phyloP scores from a whole-genome alignment of 1,140 invertebrate species.

The Drosophila grimshawi region DNA sequence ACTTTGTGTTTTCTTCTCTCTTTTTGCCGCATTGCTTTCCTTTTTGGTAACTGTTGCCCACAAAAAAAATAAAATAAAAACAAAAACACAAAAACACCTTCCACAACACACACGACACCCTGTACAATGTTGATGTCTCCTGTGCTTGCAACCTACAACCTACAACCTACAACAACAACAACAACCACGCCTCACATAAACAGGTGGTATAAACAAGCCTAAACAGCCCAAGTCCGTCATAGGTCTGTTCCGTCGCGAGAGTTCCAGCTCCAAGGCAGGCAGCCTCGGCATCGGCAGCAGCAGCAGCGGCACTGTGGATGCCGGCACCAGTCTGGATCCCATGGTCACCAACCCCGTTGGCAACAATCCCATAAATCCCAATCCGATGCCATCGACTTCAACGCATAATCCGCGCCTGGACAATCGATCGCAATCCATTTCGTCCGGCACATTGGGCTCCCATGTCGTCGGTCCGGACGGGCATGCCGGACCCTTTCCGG shows the following conservation, averaged over 20 bases:
- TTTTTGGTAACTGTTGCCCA: slow-evolving; percentile 73
- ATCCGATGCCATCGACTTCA: slow-evolving; percentile 52
- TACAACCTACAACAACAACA: slow-evolving; percentile 28
- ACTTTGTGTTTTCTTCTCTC: slow-evolving; percentile 61
- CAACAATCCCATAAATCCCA: slow-evolving; percentile 18
- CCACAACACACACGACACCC: slow-evolving; percentile 7
- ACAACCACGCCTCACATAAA: slow-evolving; percentile 18
- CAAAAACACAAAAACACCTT: slow-evolving; percentile 2
- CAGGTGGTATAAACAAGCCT: slow-evolving; percentile 89
- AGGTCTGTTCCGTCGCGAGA: slow-evolving; percentile 89
- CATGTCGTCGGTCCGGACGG: slow-evolving; percentile 63
- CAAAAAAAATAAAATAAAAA: slow-evolving; percentile 27
- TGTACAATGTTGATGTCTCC: slow-evolving; percentile 16
- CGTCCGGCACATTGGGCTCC: slow-evolving; percentile 51
- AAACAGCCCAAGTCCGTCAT: slow-evolving; percentile 90
- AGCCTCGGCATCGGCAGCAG: slow-evolving; percentile 74
- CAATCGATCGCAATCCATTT: slow-evolving; percentile 83
- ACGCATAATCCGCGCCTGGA: slow-evolving; percentile 72
- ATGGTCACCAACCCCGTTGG: slow-evolving; percentile 32
- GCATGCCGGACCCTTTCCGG: slow-evolving; percentile 78
- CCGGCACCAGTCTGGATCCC: slow-evolving; percentile 71
- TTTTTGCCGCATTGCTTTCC: slow-evolving; percentile 63
- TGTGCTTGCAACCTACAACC: slow-evolving; percentile 17
- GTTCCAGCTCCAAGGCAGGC: slow-evolving; percentile 86
- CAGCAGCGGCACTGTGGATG: slow-evolving; percentile 56